phyloP scores from a whole-genome alignment of 2,888 invertebrate species.

The Lacanobia wlatinum region DNA sequence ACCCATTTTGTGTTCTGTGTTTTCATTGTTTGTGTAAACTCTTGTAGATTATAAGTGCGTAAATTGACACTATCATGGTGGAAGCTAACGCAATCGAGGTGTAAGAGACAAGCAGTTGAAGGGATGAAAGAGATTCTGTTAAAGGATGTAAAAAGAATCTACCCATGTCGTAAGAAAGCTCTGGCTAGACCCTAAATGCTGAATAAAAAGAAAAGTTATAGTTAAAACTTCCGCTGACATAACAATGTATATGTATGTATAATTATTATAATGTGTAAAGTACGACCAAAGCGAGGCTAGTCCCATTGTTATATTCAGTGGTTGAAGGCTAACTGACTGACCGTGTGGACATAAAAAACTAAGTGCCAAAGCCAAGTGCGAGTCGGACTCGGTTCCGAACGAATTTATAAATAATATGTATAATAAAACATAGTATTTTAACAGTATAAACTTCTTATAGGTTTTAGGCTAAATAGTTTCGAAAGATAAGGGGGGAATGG shows the following conservation, averaged over 20 bases:
- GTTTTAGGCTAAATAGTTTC: too few species aligned
- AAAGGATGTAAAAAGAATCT: too few species aligned
- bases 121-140: not conserved
- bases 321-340: slow-evolving; percentile 10
- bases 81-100: slow-evolving; percentile 1
- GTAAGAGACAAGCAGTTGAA: not conserved
- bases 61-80: slow-evolving; percentile 13
- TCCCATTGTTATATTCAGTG: slow-evolving; percentile 36
- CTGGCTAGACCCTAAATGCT: not conserved
- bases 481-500: too few species aligned
- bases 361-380: too few species aligned
- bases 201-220: not conserved
- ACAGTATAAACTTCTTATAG: too few species aligned
- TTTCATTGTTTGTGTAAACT: slow-evolving; percentile 4
- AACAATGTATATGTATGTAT: slow-evolving; percentile 19
- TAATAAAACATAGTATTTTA: too few species aligned
- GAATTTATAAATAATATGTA: too few species aligned
- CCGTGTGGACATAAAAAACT: not conserved
- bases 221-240: slow-evolving; percentile 24
- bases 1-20: slow-evolving; percentile 25
- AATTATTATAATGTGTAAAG: slow-evolving; percentile 2
- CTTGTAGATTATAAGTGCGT: slow-evolving; percentile 3
- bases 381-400: too few species aligned
- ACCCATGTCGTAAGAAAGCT: too few species aligned
- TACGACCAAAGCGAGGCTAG: slow-evolving; percentile 16